Base-by-base conservation (phyloP, 2,888 invertebrate genomes). In the Platycnemis pennipes region DNA sequence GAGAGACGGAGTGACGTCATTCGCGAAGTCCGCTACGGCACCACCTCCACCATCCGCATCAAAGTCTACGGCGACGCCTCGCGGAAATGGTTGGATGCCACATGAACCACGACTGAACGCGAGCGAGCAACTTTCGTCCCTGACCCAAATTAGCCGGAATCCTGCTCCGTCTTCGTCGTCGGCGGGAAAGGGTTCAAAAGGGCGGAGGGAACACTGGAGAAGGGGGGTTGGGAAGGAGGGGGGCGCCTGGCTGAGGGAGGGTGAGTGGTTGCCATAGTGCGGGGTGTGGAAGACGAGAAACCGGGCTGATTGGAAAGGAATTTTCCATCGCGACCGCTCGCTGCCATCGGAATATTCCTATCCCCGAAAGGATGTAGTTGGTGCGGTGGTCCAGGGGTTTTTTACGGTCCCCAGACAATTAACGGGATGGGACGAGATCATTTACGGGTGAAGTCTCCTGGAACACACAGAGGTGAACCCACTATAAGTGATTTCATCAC, bases 91-190 rank as follows among this genome's bases (percentile, higher is more conserved):
- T 11, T 37, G 2, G 77, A 5, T 8, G 37, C 77, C 77, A 7
- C 4, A 2, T 31, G 77, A 22, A 13, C 3, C 31, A 0, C 13
- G 37, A 7, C 37, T 37, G 77, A 37, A 49, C 49, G 37, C 19
- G 37, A 11, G 77, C 31, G 16, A 8, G 37, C 13, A 63, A 37
- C 77, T 16, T 11, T 77, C 77, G 77, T 26, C 77, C 77, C 77
- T 77, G 77, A 77, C 77, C 77, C 77, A 77, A 77, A 77, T 77
- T 77, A 37, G 13, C 37, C 77, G 63, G 63, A 63, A 63, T 63
- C 63, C 63, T n/a, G 56, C 22, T 7, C 26, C 63, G 7, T 26
- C 26, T 7, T 26, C 63, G 5, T 7, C 63, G 63, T 53, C 53
- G 11, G 53, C 53, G 63, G 63, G n/a, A 63, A 63, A 63, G 63